Conservation (phyloP, 2,888 invertebrate genomes). For the Tenthredo scrophulariae region DNA sequence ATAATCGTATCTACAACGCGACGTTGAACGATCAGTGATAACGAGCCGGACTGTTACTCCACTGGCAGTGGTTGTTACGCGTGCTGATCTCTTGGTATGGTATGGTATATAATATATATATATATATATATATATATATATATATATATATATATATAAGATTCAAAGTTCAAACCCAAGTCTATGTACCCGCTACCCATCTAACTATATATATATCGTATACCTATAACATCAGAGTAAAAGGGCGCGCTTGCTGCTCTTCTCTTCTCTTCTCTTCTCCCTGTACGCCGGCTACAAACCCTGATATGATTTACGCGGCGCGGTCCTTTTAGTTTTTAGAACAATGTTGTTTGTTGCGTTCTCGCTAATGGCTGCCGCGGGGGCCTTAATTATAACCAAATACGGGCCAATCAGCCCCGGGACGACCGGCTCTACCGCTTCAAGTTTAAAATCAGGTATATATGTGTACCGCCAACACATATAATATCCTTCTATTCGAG, state of each 20-base stretch:
- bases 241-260: neutral
- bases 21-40: conserved; percentile 4
- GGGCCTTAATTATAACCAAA: conserved; percentile 73
- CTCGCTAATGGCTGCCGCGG: conserved; percentile 70
- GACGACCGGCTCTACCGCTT: conserved; percentile 30
- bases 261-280: too few relatives aligned
- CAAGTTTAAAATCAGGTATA: neutral
- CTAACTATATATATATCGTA: too few relatives aligned
- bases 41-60: conserved; percentile 17
- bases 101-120: too few relatives aligned
- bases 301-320: conserved; percentile 67
- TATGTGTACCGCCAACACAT: neutral
- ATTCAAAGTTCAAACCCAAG: neutral
- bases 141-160: neutral
- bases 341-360: conserved; percentile 69
- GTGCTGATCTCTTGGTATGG: neutral
- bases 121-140: too few relatives aligned
- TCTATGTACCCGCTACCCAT: neutral
- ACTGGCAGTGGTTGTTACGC: neutral
- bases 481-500: neutral
- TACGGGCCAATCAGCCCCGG: conserved; percentile 68
- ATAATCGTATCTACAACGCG: neutral
- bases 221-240: neutral
- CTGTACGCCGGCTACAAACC: conserved; percentile 27
- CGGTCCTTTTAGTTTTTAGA: conserved; percentile 61